These are phyloP conservation scores for Mya arenaria DNA, from an alignment of 1,140 invertebrate genomes.

Conservation along the genomic window DNA sequence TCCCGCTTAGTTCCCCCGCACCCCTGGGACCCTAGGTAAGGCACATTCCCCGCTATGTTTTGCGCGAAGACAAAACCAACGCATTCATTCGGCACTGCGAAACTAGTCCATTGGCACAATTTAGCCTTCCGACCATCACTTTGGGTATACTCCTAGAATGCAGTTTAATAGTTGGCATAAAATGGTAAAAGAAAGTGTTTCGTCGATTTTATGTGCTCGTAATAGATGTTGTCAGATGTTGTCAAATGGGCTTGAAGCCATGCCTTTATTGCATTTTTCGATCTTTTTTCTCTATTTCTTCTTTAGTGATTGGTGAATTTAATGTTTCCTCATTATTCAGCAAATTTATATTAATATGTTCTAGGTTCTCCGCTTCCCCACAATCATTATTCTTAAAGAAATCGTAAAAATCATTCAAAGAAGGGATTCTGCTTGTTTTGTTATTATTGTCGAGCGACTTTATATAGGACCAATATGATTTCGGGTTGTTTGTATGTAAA, in stretches of 20 bases:
- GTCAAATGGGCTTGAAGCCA: neutral
- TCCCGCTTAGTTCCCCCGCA: too few relatives aligned
- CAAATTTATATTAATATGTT: neutral
- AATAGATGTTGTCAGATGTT: neutral
- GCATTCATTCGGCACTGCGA: too few relatives aligned
- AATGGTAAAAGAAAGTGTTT: constrained; percentile 8
- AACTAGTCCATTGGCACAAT: too few relatives aligned
- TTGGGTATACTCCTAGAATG: neutral
- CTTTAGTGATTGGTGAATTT: neutral
- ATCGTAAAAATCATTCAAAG: neutral
- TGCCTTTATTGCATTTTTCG: neutral
- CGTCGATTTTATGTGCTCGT: neutral
- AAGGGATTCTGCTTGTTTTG: neutral
- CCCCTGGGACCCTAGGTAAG: too few relatives aligned
- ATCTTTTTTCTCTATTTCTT: constrained; percentile 13
- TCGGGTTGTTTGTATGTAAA: neutral
- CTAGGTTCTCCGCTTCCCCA: neutral
- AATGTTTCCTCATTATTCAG: neutral
- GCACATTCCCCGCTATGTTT: too few relatives aligned
- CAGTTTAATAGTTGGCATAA: neutral
- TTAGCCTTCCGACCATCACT: too few relatives aligned
- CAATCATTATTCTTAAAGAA: constrained; percentile 6
- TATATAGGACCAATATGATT: constrained; percentile 2
- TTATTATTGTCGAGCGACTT: neutral
- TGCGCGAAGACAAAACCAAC: too few relatives aligned